A percentile compares a stretch with the other conserved stretches of the same genome.
These are phyloP conservation scores for Heliconius eleuchia DNA, from an alignment of 1,140 invertebrate species.

Conservation along the genomic window DNA sequence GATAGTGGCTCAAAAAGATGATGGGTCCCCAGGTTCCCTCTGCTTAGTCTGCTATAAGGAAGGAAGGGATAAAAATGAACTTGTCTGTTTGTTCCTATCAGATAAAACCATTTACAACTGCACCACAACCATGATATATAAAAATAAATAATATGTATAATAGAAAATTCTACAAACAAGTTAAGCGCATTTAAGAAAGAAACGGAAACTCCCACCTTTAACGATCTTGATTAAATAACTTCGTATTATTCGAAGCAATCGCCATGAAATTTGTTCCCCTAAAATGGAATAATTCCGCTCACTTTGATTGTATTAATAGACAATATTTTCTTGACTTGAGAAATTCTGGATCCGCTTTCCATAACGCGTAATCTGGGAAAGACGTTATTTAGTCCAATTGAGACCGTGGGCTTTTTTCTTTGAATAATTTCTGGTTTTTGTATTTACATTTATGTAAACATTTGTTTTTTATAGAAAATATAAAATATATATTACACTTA, in stretches of 20 bases:
- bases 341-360: slow-evolving; percentile 27
- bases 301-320: slow-evolving; percentile 42
- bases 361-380: slow-evolving; percentile 34
- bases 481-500: too few species aligned
- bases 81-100: too few species aligned
- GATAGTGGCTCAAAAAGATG: too few species aligned
- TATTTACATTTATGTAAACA: too few species aligned
- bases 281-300: slow-evolving; percentile 39
- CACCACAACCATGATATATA: background rate
- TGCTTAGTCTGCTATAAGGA: too few species aligned
- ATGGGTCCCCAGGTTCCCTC: too few species aligned
- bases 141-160: background rate
- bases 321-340: slow-evolving; percentile 34
- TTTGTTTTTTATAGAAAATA: too few species aligned
- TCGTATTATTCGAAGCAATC: slow-evolving; percentile 31
- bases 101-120: too few species aligned
- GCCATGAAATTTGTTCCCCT: slow-evolving; percentile 34
- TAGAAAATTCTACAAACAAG: background rate
- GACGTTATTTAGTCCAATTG: background rate
- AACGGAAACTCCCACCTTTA: slow-evolving; percentile 22
- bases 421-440: background rate
- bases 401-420: background rate
- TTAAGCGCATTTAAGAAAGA: slow-evolving; percentile 1
- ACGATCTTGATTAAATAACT: slow-evolving; percentile 35
- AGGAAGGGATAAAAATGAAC: too few species aligned